A percentile compares a stretch with the other conserved stretches of the same genome.
These are phyloP conservation scores for Pseudomugil tenellus DNA, from an alignment of 2,797 vertebrate genomes.

Conservation along the genomic window DNA sequence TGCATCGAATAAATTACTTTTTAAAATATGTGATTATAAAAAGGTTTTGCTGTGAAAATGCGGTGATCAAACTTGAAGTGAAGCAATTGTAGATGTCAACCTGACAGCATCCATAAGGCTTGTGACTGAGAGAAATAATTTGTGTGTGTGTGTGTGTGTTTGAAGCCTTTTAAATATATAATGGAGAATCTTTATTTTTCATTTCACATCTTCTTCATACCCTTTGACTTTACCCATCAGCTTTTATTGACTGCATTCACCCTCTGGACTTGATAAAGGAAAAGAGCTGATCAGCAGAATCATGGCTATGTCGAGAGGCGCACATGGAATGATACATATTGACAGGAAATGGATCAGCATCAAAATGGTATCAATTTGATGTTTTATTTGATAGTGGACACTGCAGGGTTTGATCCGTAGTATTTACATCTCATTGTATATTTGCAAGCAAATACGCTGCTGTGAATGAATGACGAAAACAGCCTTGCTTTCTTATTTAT, in stretches of 20 bases:
- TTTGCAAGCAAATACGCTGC: slow-evolving; percentile 33
- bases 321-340: slow-evolving; percentile 24
- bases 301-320: neutral
- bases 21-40: slow-evolving; percentile 18
- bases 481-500: slow-evolving; percentile 48
- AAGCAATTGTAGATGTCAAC: slow-evolving; percentile 17
- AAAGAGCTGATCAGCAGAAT: slow-evolving; percentile 54
- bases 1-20: slow-evolving; percentile 45
- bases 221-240: slow-evolving; percentile 49
- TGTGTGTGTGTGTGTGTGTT: neutral
- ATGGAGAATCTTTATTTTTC: slow-evolving; percentile 43
- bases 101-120: slow-evolving; percentile 34
- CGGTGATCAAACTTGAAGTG: slow-evolving; percentile 31
- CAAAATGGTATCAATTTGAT: slow-evolving; percentile 30
- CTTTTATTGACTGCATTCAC: slow-evolving; percentile 43
- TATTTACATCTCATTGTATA: slow-evolving; percentile 6
- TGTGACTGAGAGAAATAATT: slow-evolving; percentile 40
- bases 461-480: slow-evolving; percentile 50
- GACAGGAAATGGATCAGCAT: slow-evolving; percentile 44
- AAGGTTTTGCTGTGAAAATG: slow-evolving; percentile 37
- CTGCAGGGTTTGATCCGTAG: slow-evolving; percentile 7
- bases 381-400: slow-evolving; percentile 8
- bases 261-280: slow-evolving; percentile 18
- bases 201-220: slow-evolving; percentile 22
- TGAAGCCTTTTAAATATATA: slow-evolving; percentile 49